Evolutionary conservation across 2,888 invertebrate species (phyloP), one percentile per base, ranked within the genome.

Genomic region (Agrotis clavis): DNA sequence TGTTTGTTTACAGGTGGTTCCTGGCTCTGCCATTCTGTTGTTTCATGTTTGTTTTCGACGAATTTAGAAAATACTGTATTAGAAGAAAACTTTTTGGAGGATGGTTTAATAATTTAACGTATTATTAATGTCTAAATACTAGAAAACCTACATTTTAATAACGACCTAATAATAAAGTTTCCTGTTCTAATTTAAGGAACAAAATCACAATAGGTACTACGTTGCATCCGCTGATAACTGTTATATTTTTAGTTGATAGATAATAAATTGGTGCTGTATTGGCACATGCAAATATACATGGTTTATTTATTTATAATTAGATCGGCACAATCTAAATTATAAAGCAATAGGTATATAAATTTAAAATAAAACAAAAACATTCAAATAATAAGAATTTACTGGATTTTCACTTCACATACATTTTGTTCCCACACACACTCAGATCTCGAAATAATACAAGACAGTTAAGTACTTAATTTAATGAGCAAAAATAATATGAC

Each of bases 31-130:
- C 98, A 18, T 98, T 98, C 92, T 97, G 97, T 63, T 78, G 96
- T n/a, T 90, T 97, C 57, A 97, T 98, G 92, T 97, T 98, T 92
- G 89, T 96, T 45, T 98, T 98, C 87, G 98, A 98, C 84, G 98
- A 98, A 93, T 92, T 97, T 56, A 96, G 98, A 85, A 97, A 98
- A 89, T 97, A 96, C 85, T 97, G 97, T 79, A 97, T 98, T 69
- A 96, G 98, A 82, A 89, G 84, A 77, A 73, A 87, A 35, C 83
- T 88, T 41, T 93, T 94, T 75, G 77, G 88, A 68, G 96, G 96
- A 45, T 96, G 93, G 93, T 96, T 89, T 79, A 95, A 95, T 80
- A 81, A 70, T 54, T 85, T 93, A n/a, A 94, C 94, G 3, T 94
- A 90, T 74, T 95, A 95, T 83, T 94, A 87, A 88, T 64, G 11